A percentile compares a stretch with the other conserved stretches of the same genome.
Conservation (phyloP, 2,797 vertebrate species). For the Siniperca undulata region DNA sequence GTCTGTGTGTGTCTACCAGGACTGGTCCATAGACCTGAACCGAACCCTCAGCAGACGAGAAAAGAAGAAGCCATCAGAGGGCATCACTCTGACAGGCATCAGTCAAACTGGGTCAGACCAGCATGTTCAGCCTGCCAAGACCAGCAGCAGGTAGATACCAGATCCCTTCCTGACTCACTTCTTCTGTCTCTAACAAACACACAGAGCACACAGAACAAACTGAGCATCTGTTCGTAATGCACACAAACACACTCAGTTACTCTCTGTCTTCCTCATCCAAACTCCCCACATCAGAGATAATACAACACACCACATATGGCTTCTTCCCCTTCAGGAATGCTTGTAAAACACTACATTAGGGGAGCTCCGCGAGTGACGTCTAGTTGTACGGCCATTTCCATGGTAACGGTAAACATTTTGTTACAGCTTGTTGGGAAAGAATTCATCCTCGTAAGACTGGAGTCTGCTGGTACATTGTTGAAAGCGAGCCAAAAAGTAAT, state of each 20-base stretch:
- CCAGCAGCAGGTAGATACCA: slow-evolving; percentile 87
- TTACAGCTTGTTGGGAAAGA: slow-evolving; percentile 55
- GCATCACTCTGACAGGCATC: slow-evolving; percentile 94
- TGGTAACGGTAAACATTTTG: slow-evolving; percentile 66
- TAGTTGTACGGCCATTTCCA: slow-evolving; percentile 17
- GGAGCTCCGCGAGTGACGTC: slow-evolving; percentile 40
- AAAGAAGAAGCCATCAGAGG: slow-evolving; percentile 93
- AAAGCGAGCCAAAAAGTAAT: slow-evolving; percentile 56
- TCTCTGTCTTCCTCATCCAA: slow-evolving; percentile 7
- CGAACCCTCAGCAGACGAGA: slow-evolving; percentile 94
- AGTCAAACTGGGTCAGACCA: slow-evolving; percentile 88
- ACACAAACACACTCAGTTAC: background rate
- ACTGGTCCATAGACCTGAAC: slow-evolving; percentile 96
- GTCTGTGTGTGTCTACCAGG: slow-evolving; percentile 81
- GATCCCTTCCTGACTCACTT: slow-evolving; percentile 10
- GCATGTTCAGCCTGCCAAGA: slow-evolving; percentile 87
- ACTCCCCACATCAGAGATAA: slow-evolving; percentile 27
- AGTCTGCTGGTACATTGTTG: slow-evolving; percentile 57
- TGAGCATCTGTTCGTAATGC: slow-evolving; percentile 3
- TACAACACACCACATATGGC: background rate
- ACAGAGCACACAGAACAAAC: background rate
- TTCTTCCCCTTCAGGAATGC: slow-evolving; percentile 46
- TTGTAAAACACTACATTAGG: slow-evolving; percentile 38
- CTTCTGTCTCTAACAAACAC: slow-evolving; percentile 10
- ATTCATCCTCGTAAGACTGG: slow-evolving; percentile 28